phyloP scores from a whole-genome alignment of 2,888 invertebrate genomes.

The Cryptocheilus praepositus region DNA sequence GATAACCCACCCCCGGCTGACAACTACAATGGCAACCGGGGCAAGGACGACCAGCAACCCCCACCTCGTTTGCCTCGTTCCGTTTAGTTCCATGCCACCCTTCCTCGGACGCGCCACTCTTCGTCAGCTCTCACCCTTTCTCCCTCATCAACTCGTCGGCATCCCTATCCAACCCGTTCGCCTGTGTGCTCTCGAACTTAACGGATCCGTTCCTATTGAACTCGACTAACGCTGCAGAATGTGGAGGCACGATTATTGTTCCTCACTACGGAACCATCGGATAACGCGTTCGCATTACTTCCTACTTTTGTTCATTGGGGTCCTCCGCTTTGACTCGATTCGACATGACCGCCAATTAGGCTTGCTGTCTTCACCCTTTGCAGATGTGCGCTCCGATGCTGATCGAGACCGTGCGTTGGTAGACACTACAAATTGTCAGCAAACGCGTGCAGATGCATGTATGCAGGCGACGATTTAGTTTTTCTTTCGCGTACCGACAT shows the following conservation, averaged over 20 bases:
- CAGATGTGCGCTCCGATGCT: too few species aligned
- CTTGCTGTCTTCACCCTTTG: too few species aligned
- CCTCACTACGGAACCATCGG: constrained; percentile 9
- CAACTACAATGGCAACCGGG: constrained; percentile 42
- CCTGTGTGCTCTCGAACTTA: constrained; percentile 26
- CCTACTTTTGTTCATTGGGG: background rate
- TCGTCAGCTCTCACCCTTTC: constrained; percentile 6
- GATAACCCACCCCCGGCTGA: constrained; percentile 33
- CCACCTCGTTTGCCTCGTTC: background rate
- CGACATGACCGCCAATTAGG: too few species aligned
- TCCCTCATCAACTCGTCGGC: constrained; percentile 1
- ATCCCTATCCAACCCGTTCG: background rate
- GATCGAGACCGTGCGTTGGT: too few species aligned
- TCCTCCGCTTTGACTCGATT: background rate
- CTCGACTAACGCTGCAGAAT: constrained; percentile 18
- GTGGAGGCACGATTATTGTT: constrained; percentile 19
- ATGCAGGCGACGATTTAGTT: too few species aligned
- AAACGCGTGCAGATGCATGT: too few species aligned
- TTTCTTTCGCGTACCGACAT: too few species aligned
- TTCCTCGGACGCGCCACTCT: background rate
- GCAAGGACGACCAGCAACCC: constrained; percentile 40
- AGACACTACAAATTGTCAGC: too few species aligned
- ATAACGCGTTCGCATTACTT: background rate
- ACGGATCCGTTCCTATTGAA: constrained; percentile 28
- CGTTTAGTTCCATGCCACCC: constrained; percentile 5